Conservation (phyloP, 2,888 invertebrate species). For the Andrena trimmerana region DNA sequence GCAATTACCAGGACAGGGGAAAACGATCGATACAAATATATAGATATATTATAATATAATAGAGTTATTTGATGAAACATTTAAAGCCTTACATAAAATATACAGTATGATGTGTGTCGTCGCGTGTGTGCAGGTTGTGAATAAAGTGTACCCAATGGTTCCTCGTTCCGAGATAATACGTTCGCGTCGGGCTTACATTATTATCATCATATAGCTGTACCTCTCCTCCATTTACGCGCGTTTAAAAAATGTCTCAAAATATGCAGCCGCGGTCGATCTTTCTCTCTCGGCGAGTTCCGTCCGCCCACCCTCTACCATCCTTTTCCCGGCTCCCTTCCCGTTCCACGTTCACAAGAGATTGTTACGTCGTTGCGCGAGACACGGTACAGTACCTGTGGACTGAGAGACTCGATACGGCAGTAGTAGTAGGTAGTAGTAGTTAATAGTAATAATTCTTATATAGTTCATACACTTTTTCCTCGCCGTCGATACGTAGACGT, state of each 20-base stretch:
- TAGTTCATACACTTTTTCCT: slow-evolving; percentile 46
- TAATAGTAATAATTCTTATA: slow-evolving; percentile 45
- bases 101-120: slow-evolving; percentile 78
- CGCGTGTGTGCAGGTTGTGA: slow-evolving; percentile 60
- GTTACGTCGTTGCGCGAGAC: slow-evolving; percentile 54
- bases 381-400: slow-evolving; percentile 57
- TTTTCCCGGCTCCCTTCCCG: slow-evolving; percentile 18
- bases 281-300: slow-evolving; percentile 53
- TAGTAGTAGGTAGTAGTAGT: slow-evolving; percentile 56
- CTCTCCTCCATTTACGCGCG: slow-evolving; percentile 22
- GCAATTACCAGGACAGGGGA: slow-evolving; percentile 58
- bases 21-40: slow-evolving; percentile 83
- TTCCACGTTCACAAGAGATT: slow-evolving; percentile 25
- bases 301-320: slow-evolving; percentile 17
- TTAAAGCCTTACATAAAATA: slow-evolving; percentile 84
- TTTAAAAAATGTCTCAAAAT: slow-evolving; percentile 74
- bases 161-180: slow-evolving; percentile 48
- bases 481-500: slow-evolving; percentile 48
- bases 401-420: slow-evolving; percentile 73
- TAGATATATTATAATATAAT: slow-evolving; percentile 83
- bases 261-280: slow-evolving; percentile 62
- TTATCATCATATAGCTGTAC: slow-evolving; percentile 23
- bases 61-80: slow-evolving; percentile 84
- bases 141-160: slow-evolving; percentile 52
- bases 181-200: slow-evolving; percentile 32